Percentiles rank a stretch among this genome's conserved stretches.
phyloP scores from a whole-genome alignment of 2,888 invertebrate genomes.

The Ferdinandea cuprea region DNA sequence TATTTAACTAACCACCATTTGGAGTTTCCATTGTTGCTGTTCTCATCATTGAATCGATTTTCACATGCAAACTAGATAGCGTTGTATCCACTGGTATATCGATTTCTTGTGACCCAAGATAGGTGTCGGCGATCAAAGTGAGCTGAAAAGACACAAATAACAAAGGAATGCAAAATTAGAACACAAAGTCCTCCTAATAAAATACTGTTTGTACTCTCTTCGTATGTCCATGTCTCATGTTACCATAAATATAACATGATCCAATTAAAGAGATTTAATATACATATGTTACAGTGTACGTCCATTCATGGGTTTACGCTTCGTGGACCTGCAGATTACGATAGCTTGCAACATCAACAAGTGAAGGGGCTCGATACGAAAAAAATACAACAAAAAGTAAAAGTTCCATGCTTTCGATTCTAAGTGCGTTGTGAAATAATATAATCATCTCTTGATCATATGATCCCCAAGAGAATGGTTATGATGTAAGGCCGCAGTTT shows the following conservation, averaged over 20 bases:
- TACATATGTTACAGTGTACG: conserved; percentile 33
- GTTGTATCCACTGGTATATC: conserved; percentile 82
- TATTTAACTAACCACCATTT: conserved; percentile 82
- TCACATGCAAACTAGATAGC: conserved; percentile 81
- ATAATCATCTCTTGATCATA: conserved; percentile 22
- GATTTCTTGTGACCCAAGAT: conserved; percentile 80
- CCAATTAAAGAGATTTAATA: conserved; percentile 47
- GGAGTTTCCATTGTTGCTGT: conserved; percentile 82
- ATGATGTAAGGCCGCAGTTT: conserved; percentile 37
- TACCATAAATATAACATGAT: conserved; percentile 26
- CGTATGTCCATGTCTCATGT: conserved; percentile 5
- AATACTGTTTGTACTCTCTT: neutral
- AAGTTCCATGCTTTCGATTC: conserved; percentile 62
- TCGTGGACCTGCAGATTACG: conserved; percentile 37
- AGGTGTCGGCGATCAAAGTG: conserved; percentile 80
- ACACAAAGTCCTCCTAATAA: neutral
- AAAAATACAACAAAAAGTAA: conserved; percentile 68
- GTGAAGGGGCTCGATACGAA: conserved; percentile 43
- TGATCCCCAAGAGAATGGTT: conserved; percentile 19
- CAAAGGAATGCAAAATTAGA: conserved; percentile 26
- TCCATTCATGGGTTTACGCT: conserved; percentile 55
- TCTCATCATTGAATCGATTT: conserved; percentile 81
- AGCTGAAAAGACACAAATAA: conserved; percentile 75
- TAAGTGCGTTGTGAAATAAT: conserved; percentile 47
- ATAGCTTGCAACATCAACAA: conserved; percentile 53